Percentiles rank a stretch among this genome's conserved stretches.
Evolutionary conservation across 2,888 invertebrate genomes (phyloP).

Genomic region (Invenusta paracnida): DNA sequence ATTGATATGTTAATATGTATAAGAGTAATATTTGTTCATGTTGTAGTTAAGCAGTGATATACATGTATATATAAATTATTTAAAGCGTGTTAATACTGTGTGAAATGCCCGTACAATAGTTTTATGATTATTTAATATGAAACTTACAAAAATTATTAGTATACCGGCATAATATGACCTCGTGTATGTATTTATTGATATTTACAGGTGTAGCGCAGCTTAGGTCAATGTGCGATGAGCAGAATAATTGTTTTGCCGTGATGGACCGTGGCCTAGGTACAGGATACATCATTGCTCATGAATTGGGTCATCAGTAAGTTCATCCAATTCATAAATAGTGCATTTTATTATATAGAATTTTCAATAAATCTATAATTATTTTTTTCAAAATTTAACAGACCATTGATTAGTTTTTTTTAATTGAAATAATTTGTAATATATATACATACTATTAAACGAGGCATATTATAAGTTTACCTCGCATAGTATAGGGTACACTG

Average conservation of each 20-base stretch:
- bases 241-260: conserved; percentile 36
- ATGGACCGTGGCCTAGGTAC: conserved; percentile 41
- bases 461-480: too few relatives aligned
- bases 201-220: conserved; percentile 38
- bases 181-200: neutral
- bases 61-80: neutral
- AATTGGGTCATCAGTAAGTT: conserved; percentile 43
- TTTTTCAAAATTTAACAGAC: too few relatives aligned
- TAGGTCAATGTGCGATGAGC: conserved; percentile 36
- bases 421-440: too few relatives aligned
- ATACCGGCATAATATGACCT: too few relatives aligned
- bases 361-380: too few relatives aligned
- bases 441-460: too few relatives aligned
- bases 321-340: neutral
- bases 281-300: conserved; percentile 41
- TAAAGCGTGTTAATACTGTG: neutral
- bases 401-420: too few relatives aligned
- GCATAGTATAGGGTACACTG: too few relatives aligned
- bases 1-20: too few relatives aligned
- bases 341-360: neutral
- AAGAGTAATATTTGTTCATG: neutral
- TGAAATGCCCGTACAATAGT: neutral
- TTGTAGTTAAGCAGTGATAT: neutral
- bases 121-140: too few relatives aligned
- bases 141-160: too few relatives aligned